Base-by-base conservation (phyloP, 2,113 vertebrate genomes). In the Boulengerochromis microlepis region DNA sequence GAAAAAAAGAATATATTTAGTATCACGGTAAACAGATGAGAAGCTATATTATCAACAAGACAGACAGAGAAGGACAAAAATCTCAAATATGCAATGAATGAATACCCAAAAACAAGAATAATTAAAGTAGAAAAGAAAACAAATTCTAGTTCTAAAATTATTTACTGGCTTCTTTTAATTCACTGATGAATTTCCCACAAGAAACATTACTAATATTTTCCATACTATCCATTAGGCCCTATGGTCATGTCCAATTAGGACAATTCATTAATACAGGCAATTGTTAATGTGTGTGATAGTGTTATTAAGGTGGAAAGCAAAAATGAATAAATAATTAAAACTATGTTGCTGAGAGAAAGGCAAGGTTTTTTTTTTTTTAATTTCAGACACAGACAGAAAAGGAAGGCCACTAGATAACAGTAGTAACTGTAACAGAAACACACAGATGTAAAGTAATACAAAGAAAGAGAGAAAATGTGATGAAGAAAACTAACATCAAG, bases 361-460 rank as follows among this genome's bases (percentile, higher is more conserved):
- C 19, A 66, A 38, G 22, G 4, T 7, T 11, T 4, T 3, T 31
- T 13, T 56, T 56, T 18, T 10, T 4, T 0, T 0, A 9, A 29
- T 35, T 64, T 12, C 31, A 66, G 61, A 35, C 19, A 66, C 19
- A 69, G 61, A 66, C 18, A 66, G 61, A 66, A 13, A 69, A 69
- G 11, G 19, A 71, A 71, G n/a, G 38, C 35, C 2, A 42, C n/a
- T 71, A 24, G 66, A 42, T 71, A 42, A 71, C 8, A 42, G 3
- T 71, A 9, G 22, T 71, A 74, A 47, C 12, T 74, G 69, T 76
- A 47, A 31, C 16, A 78, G 26, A 31, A 50, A 8, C 59, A 61
- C 33, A 33, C 57, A 33, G 29, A 61, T 61, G 9, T 33, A 33
- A 24, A 42, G 2, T 71, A 74, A 16, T 26, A 74, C n/a, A 16